Evolutionary conservation across 2,113 vertebrate genomes (phyloP).

Genomic region (Glaucomys volans): DNA sequence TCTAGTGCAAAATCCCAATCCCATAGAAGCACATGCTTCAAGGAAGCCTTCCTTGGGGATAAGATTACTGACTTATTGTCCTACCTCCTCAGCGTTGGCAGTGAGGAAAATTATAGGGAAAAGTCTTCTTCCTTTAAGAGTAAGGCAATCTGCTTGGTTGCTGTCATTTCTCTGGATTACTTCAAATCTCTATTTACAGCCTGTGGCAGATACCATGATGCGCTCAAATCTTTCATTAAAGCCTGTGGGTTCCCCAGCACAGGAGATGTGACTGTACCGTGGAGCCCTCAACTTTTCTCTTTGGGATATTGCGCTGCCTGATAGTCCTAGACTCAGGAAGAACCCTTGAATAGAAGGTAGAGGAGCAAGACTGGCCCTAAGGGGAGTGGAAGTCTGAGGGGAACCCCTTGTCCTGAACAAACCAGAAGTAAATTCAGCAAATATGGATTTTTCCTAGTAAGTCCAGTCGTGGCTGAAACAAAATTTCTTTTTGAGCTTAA

Average conservation of each 20-base stretch:
- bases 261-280: neutral
- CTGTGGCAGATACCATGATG: neutral
- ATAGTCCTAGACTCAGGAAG: neutral
- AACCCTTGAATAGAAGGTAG: neutral
- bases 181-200: neutral
- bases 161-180: neutral
- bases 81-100: neutral
- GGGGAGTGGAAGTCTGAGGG: accelerated
- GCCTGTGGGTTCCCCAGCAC: neutral
- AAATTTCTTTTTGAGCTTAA: neutral
- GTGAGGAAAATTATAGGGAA: neutral
- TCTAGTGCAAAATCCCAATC: neutral
- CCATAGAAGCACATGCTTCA: neutral
- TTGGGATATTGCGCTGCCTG: neutral
- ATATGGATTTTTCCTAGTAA: neutral
- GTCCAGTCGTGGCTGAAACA: neutral
- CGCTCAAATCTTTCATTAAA: neutral
- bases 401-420: neutral
- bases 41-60: neutral
- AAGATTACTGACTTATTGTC: neutral
- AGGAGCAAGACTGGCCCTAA: accelerated
- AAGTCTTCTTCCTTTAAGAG: neutral
- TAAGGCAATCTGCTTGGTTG: neutral
- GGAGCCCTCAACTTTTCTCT: neutral
- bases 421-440: neutral